Evolutionary conservation across 2,113 vertebrate genomes (phyloP).

Genomic region (Desmodus rotundus): DNA sequence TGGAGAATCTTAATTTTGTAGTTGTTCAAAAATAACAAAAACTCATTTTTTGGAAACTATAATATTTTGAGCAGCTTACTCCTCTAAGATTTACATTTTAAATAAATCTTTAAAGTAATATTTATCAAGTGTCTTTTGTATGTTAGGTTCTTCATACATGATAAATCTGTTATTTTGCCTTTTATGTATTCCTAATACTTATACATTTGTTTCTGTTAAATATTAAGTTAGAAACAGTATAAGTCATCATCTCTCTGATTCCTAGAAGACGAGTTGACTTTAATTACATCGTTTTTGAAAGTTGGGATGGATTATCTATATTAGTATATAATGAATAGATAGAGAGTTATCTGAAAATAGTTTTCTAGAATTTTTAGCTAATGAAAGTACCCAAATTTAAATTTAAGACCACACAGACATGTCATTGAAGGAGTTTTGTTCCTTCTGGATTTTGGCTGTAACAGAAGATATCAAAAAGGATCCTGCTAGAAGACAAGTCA

Average conservation of each 20-base stretch:
- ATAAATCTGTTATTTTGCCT: not conserved
- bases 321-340: not conserved
- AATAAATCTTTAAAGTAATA: constrained; percentile 28
- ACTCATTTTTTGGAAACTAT: not conserved
- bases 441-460: not conserved
- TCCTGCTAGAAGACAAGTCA: not conserved
- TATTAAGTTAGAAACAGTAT: not conserved
- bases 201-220: not conserved
- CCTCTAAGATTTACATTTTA: constrained; percentile 33
- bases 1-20: constrained; percentile 6
- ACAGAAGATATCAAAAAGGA: not conserved
- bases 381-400: constrained; percentile 16
- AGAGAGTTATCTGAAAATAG: not conserved
- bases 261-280: not conserved
- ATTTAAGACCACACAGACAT: not conserved
- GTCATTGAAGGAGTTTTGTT: constrained; percentile 8
- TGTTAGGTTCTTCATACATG: not conserved
- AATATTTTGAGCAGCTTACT: constrained; percentile 35
- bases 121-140: not conserved
- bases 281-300: not conserved
- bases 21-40: constrained; percentile 9
- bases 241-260: not conserved
- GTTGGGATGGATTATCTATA: not conserved
- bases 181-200: not conserved
- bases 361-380: constrained; percentile 21